Conservation (phyloP, 2,797 vertebrate species). For the Hippocampus kuda region DNA sequence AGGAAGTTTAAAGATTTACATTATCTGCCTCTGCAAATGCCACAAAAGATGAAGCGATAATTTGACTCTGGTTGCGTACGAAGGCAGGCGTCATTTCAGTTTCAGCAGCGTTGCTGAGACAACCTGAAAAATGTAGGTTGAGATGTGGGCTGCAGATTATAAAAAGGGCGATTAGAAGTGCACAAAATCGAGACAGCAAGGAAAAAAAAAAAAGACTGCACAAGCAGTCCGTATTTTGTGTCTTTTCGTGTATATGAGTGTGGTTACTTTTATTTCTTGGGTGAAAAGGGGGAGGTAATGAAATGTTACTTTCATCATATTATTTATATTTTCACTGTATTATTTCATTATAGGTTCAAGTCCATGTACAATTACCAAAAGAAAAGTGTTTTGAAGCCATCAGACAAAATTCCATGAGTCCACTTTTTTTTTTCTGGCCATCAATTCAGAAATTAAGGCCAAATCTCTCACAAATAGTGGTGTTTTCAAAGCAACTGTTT, state of each 20-base stretch:
- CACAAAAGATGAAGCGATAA: constrained; percentile 37
- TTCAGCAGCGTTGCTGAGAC: constrained; percentile 62
- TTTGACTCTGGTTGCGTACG: background rate
- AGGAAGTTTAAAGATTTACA: background rate
- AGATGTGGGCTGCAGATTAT: constrained; percentile 68
- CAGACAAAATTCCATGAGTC: no score
- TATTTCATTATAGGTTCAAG: no score
- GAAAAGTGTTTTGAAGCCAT: no score
- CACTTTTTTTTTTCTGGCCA: no score
- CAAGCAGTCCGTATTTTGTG: constrained; percentile 29
- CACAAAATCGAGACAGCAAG: constrained; percentile 31
- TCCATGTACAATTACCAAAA: no score
- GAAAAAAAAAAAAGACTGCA: constrained; percentile 9
- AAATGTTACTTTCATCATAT: no score
- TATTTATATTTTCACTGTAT: no score
- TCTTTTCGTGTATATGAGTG: constrained; percentile 40
- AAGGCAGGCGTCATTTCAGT: constrained; percentile 2
- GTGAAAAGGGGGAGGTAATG: no score
- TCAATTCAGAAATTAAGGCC: no score
- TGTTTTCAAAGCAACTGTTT: background rate
- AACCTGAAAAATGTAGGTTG: constrained; percentile 66
- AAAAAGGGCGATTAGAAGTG: constrained; percentile 45
- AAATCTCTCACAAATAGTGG: no score
- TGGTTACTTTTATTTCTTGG: constrained; percentile 2
- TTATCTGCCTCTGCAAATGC: background rate